A percentile compares a stretch with the other conserved stretches of the same genome.
phyloP scores from a whole-genome alignment of 2,888 invertebrate genomes.

The Scaptomyza tumidula region DNA sequence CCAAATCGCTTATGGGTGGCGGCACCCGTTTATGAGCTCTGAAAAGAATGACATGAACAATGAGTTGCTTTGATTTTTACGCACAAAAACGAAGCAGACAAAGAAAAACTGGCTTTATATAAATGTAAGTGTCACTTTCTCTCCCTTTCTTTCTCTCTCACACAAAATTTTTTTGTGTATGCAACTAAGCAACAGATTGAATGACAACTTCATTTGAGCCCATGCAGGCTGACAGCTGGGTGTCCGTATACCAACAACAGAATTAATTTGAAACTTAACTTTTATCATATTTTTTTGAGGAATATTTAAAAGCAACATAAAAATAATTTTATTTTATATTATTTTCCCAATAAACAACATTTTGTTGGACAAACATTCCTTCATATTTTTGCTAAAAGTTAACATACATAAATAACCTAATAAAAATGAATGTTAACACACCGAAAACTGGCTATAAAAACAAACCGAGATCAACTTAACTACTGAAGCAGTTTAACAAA shows the following conservation, averaged over 20 bases:
- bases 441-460: neutral
- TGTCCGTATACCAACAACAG: neutral
- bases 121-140: too few species aligned
- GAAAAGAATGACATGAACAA: slow-evolving; percentile 14
- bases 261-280: neutral
- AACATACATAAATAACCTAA: too few species aligned
- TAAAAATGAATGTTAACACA: too few species aligned
- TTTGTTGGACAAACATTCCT: too few species aligned
- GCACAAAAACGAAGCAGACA: slow-evolving; percentile 1
- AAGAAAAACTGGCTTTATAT: neutral
- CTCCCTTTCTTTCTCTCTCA: neutral
- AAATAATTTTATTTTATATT: too few species aligned
- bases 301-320: too few species aligned
- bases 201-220: neutral
- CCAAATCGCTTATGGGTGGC: neutral
- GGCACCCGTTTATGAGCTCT: slow-evolving; percentile 12
- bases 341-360: too few species aligned
- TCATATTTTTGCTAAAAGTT: too few species aligned
- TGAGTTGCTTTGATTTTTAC: slow-evolving; percentile 21
- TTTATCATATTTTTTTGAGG: too few species aligned
- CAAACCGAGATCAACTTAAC: neutral
- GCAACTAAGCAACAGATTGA: slow-evolving; percentile 28
- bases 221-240: neutral
- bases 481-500: neutral
- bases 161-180: slow-evolving; percentile 1